Percentiles rank a stretch among this genome's conserved stretches.
phyloP scores from a whole-genome alignment of 1,140 invertebrate genomes.

The Gonioctena quinquepunctata region DNA sequence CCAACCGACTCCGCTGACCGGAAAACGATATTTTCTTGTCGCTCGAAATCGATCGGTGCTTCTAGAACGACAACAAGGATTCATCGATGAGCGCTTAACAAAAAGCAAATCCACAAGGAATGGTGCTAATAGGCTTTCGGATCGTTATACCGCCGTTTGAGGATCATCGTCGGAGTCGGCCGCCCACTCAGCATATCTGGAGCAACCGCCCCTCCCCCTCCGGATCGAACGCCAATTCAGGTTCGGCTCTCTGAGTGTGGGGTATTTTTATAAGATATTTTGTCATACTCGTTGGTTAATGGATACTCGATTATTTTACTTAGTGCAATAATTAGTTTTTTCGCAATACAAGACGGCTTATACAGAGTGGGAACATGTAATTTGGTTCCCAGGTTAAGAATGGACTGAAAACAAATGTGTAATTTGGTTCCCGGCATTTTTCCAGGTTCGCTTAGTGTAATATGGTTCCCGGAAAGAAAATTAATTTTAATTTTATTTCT shows the following conservation, averaged over 20 bases:
- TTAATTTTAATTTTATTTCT: too few relatives aligned
- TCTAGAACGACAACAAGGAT: background rate
- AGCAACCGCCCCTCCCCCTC: background rate
- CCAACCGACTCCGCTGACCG: background rate
- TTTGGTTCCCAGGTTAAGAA: too few relatives aligned
- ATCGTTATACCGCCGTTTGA: conserved; percentile 9
- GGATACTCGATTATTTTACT: too few relatives aligned
- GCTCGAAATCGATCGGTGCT: background rate
- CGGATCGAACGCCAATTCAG: background rate
- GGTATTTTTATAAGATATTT: too few relatives aligned
- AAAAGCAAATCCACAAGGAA: conserved; percentile 20
- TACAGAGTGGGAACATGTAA: too few relatives aligned
- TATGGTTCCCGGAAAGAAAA: too few relatives aligned
- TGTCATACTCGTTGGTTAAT: too few relatives aligned
- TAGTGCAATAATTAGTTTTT: too few relatives aligned
- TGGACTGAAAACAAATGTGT: too few relatives aligned
- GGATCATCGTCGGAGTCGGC: background rate
- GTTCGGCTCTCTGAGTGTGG: background rate
- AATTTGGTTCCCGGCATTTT: too few relatives aligned
- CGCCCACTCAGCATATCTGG: conserved; percentile 23
- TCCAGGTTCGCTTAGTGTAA: too few relatives aligned
- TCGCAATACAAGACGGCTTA: too few relatives aligned
- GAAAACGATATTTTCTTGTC: background rate
- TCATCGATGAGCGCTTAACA: conserved; percentile 2
- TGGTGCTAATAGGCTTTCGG: conserved; percentile 19